Evolutionary conservation across 64 coral and sea anemone species (phyloP), one percentile per base, ranked within the genome.

Genomic region (Orbicella faveolata): DNA sequence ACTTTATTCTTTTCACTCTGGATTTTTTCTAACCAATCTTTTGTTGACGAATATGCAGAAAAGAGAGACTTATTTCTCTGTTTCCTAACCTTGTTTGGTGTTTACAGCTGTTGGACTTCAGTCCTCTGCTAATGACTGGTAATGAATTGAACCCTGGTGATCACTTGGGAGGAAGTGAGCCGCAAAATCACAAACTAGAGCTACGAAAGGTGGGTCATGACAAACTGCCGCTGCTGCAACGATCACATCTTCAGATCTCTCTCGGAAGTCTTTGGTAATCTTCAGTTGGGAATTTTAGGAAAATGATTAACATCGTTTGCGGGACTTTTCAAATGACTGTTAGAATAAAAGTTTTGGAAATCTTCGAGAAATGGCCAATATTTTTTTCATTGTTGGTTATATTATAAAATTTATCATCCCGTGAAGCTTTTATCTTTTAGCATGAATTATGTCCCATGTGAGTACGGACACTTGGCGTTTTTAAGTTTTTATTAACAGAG

Each of bases 91-190:
- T 53, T 62, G 7, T 54, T 91, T 23, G 25, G 61, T 83, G 23
- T 86, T 21, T 5, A 36, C 59, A 98, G 96, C 53, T 98, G 57
- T 75, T 98, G 7, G 96, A 98, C 78, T 98, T 98, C 82, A 87
- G 87, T 63, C 57, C 87, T 21, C 79, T 98, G 66, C 72, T 98
- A 33, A 93, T 85, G 80, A 88, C 87, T 9, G 92, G 93, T 61
- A 90, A 90, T 53, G 93, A 94, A 35, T 81, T 98, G 52, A 89
- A 80, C 51, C 90, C 90, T 15, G 96, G 96, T 26, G 94, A 98
- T 61, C 96, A 98, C 73, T 9, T 70, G 61, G 96, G 86, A 1
- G 96, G 96, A 23, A 98, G 87, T 25, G 93, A 98, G 76, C 37
- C 75, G 68, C 96, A 98, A 52, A 84, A 93, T 23, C 93, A 93